A percentile compares a stretch with the other conserved stretches of the same genome.
These are phyloP conservation scores for Plutella xylostella DNA, from an alignment of 2,888 invertebrate species.

Conservation along the genomic window DNA sequence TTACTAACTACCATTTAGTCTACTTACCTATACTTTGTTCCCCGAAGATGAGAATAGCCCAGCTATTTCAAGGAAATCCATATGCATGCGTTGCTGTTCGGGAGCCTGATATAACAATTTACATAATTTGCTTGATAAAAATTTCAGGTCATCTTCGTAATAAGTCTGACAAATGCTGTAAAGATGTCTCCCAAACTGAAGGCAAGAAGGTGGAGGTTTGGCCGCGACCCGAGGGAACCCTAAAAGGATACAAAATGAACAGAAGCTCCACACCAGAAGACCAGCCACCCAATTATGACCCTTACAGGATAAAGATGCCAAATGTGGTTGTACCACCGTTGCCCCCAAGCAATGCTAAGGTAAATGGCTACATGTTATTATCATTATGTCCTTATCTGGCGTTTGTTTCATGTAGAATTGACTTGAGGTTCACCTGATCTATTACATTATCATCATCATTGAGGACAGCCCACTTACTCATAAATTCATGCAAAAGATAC, in stretches of 20 bases:
- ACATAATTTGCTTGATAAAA: neutral
- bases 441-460: too few species aligned
- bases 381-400: too few species aligned
- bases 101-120: neutral
- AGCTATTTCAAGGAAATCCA: neutral
- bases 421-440: too few species aligned
- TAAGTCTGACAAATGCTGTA: slow-evolving; percentile 31
- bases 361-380: slow-evolving; percentile 19
- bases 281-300: slow-evolving; percentile 50
- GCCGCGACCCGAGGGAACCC: slow-evolving; percentile 33
- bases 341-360: slow-evolving; percentile 50
- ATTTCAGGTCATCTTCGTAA: neutral
- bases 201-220: slow-evolving; percentile 41
- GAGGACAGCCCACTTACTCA: too few species aligned
- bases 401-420: too few species aligned
- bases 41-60: too few species aligned
- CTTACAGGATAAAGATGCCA: slow-evolving; percentile 52
- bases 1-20: too few species aligned
- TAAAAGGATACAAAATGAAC: slow-evolving; percentile 37
- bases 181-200: slow-evolving; percentile 33
- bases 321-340: slow-evolving; percentile 48
- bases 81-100: neutral
- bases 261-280: slow-evolving; percentile 15
- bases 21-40: too few species aligned
- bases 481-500: too few species aligned